These are phyloP conservation scores for Ornithoptera alexandrae DNA, from an alignment of 2,888 invertebrate genomes.

Conservation along the genomic window DNA sequence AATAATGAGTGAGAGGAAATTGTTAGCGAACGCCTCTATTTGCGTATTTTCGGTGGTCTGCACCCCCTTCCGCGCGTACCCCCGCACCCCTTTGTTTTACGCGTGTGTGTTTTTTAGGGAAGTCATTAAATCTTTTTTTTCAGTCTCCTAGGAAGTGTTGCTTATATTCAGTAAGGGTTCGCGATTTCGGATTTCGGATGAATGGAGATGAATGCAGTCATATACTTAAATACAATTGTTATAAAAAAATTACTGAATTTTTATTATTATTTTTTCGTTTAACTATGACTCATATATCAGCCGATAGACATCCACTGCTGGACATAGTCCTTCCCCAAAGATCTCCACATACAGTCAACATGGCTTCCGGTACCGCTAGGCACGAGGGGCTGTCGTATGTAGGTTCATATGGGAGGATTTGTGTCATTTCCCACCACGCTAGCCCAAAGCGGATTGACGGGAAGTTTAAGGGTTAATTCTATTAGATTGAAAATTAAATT, in stretches of 20 bases:
- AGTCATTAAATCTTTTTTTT: conserved; percentile 61
- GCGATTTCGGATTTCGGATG: conserved; percentile 35
- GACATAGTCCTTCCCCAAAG: no score
- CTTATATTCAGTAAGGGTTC: conserved; percentile 42
- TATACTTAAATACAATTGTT: conserved; percentile 18
- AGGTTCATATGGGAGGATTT: no score
- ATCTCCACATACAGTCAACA: no score
- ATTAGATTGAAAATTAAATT: no score
- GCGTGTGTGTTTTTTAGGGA: conserved; percentile 62
- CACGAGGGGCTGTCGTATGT: no score
- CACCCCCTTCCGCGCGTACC: conserved; percentile 31
- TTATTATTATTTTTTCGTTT: not conserved
- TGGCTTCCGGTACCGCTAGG: no score
- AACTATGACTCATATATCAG: no score
- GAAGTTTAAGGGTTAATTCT: no score
- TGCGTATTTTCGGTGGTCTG: conserved; percentile 63
- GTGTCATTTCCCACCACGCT: no score
- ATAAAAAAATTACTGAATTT: not conserved
- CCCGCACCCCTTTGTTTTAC: conserved; percentile 49
- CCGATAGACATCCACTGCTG: no score
- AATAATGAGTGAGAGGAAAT: conserved; percentile 67
- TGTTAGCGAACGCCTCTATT: conserved; percentile 62
- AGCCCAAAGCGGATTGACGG: no score
- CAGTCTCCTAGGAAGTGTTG: conserved; percentile 58
- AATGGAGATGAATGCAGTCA: conserved; percentile 31